A percentile compares a stretch with the other conserved stretches of the same genome.
Conservation (phyloP, 2,113 vertebrate species). For the Promerops cafer region DNA sequence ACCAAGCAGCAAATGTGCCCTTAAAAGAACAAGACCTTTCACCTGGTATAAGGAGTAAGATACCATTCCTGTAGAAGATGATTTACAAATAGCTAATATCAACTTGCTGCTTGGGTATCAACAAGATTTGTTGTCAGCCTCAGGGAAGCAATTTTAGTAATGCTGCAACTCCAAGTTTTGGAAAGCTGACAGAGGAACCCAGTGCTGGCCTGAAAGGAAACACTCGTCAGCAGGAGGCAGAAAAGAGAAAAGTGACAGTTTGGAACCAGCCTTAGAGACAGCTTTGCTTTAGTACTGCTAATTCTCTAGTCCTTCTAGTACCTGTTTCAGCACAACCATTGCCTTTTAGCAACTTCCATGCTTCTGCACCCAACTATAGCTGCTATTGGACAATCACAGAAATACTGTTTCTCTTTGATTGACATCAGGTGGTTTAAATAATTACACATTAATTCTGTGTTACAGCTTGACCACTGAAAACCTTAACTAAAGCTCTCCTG, state of each 20-base stretch:
- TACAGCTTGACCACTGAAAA: neutral
- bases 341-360: neutral
- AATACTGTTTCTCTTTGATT: neutral
- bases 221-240: neutral
- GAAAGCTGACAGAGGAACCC: neutral
- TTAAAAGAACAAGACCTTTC: neutral
- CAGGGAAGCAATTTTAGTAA: neutral
- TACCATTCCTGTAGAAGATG: neutral
- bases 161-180: neutral
- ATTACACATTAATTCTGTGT: neutral
- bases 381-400: neutral
- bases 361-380: neutral
- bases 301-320: neutral
- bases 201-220: neutral
- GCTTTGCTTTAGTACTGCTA: neutral
- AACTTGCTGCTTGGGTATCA: neutral
- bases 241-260: neutral
- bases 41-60: neutral
- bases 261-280: neutral
- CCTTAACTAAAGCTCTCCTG: neutral
- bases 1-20: neutral
- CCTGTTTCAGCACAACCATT: neutral
- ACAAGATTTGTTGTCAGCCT: neutral
- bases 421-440: neutral
- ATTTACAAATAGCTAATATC: conserved; percentile 21